These are phyloP conservation scores for mouse (Mus musculus) DNA, from an alignment of 2,113 vertebrate genomes.

Conservation along the genomic window DNA sequence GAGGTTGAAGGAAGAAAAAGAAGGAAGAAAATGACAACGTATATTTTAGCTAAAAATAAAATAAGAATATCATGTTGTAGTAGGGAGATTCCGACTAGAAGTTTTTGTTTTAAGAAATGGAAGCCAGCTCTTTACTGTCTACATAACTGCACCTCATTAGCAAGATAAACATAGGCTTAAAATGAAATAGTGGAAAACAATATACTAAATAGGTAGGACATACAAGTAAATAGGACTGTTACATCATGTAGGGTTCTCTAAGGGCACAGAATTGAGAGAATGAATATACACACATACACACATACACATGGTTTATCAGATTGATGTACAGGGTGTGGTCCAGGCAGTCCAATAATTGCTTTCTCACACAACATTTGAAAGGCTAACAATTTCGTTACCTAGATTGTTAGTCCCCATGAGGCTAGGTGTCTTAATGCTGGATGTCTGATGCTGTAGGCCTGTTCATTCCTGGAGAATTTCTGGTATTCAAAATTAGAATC, in stretches of 20 bases:
- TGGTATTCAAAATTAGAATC: not conserved
- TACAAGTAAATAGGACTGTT: not conserved
- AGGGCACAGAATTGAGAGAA: not conserved
- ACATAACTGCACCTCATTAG: not conserved
- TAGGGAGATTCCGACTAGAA: not conserved
- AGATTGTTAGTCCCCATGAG: not conserved
- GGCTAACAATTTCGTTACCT: not conserved
- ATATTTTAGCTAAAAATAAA: not conserved
- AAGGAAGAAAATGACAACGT: not conserved
- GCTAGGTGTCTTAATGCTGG: not conserved
- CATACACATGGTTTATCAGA: not conserved
- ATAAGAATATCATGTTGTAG: not conserved
- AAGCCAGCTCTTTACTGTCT: not conserved
- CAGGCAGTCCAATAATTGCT: not conserved
- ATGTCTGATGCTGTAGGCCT: no score
- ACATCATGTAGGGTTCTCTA: not conserved
- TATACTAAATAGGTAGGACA: no score
- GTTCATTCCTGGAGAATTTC: not conserved
- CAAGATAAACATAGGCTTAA: no score
- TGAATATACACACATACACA: not conserved
- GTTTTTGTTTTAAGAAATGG: not conserved
- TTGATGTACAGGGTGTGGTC: not conserved
- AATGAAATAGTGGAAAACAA: not conserved
- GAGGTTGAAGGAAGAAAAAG: not conserved
- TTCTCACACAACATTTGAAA: not conserved